These are phyloP conservation scores for Mus pahari DNA, from an alignment of 2,113 vertebrate genomes.

Conservation along the genomic window DNA sequence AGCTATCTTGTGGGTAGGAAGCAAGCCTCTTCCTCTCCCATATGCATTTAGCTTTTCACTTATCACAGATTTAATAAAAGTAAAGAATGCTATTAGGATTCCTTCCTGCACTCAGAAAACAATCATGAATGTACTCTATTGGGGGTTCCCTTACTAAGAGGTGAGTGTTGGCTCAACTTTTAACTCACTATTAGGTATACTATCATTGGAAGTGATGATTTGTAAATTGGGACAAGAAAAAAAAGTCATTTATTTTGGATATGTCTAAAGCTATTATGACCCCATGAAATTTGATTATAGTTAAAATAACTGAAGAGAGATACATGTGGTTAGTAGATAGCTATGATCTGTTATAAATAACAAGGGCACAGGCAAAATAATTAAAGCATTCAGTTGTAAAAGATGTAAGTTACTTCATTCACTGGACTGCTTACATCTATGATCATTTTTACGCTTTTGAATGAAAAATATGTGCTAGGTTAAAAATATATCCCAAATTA, in stretches of 20 bases:
- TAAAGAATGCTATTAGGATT: neutral
- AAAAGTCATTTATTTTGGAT: conserved; percentile 11
- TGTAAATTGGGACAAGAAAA: neutral
- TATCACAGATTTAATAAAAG: conserved; percentile 23
- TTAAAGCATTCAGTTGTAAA: neutral
- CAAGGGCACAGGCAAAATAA: neutral
- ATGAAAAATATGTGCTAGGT: neutral
- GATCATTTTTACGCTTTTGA: neutral
- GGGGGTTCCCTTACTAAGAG: neutral
- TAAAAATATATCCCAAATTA: conserved; percentile 25
- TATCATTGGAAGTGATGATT: conserved; percentile 7
- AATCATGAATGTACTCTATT: neutral
- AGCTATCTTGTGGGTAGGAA: neutral
- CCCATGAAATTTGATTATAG: neutral
- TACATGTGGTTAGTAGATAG: neutral
- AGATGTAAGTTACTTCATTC: neutral
- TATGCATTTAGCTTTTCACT: conserved; percentile 14
- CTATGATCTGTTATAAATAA: neutral
- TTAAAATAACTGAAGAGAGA: neutral
- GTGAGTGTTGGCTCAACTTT: neutral
- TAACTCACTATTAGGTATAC: neutral
- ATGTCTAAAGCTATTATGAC: neutral
- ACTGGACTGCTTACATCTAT: neutral
- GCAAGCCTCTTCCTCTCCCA: neutral
- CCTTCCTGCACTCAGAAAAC: neutral